phyloP scores from a whole-genome alignment of 1,140 invertebrate species.

The Ruditapes philippinarum region DNA sequence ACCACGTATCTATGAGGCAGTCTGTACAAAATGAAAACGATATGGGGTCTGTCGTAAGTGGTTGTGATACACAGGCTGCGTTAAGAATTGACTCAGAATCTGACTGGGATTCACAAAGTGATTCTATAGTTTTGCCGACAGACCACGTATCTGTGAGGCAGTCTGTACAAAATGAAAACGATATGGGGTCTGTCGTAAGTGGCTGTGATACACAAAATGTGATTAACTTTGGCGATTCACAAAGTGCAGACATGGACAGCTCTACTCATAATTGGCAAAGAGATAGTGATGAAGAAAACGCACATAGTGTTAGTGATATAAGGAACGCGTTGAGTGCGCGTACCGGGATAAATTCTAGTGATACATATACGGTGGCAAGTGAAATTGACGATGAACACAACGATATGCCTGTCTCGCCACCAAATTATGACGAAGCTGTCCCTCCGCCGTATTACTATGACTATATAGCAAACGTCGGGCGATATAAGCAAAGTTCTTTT shows the following conservation, averaged over 20 bases:
- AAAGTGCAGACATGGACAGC: no score
- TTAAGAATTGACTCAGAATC: no score
- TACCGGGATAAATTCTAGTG: neutral
- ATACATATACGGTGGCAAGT: neutral
- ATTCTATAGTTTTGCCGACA: no score
- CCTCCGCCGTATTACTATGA: slow-evolving; percentile 34
- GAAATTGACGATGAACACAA: no score
- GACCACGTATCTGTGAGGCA: neutral
- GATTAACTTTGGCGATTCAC: neutral
- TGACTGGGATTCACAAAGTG: neutral
- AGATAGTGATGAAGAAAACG: neutral
- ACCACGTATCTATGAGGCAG: neutral
- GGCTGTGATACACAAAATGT: no score
- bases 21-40: no score
- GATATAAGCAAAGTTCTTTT: neutral
- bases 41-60: no score
- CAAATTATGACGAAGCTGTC: neutral
- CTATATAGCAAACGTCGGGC: slow-evolving; percentile 22
- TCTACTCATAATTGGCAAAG: no score
- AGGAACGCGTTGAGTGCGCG: neutral
- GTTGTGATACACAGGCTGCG: no score
- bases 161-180: no score
- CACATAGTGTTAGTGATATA: neutral
- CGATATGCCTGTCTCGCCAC: neutral
- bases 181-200: no score